Evolutionary conservation across 2,113 vertebrate species (phyloP).

Genomic region (Baryphthengus martii): DNA sequence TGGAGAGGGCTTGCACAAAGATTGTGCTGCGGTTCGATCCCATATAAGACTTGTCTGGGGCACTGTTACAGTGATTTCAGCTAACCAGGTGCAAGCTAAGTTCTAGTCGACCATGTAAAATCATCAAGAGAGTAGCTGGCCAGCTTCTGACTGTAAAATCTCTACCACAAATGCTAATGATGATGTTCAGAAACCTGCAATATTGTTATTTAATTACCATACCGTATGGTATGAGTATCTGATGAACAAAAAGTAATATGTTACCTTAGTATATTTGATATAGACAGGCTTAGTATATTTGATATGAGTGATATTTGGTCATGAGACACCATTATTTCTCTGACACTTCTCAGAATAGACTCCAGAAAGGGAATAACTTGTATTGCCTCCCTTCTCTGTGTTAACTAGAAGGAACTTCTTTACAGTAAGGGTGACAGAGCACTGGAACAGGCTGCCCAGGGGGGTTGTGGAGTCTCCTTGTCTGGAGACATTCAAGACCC

Average conservation of each 20-base stretch:
- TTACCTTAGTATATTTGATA: background rate
- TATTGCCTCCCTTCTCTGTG: background rate
- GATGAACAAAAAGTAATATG: background rate
- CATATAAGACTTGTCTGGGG: background rate
- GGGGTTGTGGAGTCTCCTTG: too few relatives aligned
- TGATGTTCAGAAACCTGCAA: background rate
- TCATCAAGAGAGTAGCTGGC: background rate
- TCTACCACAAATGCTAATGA: background rate
- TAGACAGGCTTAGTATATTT: background rate
- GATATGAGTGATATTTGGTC: background rate
- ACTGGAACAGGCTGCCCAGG: too few relatives aligned
- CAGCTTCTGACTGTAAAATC: background rate
- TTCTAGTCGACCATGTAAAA: background rate
- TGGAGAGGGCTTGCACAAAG: background rate
- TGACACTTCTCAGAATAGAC: background rate
- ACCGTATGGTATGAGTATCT: background rate
- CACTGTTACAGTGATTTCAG: background rate
- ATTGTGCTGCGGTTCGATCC: background rate
- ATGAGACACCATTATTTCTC: background rate
- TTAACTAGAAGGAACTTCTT: too few relatives aligned
- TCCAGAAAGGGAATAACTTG: background rate
- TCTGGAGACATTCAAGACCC: too few relatives aligned
- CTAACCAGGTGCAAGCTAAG: background rate
- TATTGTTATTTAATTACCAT: background rate
- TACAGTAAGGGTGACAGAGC: too few relatives aligned